Evolutionary conservation across 2,888 invertebrate genomes (phyloP).

Genomic region (Villa cingulata): DNA sequence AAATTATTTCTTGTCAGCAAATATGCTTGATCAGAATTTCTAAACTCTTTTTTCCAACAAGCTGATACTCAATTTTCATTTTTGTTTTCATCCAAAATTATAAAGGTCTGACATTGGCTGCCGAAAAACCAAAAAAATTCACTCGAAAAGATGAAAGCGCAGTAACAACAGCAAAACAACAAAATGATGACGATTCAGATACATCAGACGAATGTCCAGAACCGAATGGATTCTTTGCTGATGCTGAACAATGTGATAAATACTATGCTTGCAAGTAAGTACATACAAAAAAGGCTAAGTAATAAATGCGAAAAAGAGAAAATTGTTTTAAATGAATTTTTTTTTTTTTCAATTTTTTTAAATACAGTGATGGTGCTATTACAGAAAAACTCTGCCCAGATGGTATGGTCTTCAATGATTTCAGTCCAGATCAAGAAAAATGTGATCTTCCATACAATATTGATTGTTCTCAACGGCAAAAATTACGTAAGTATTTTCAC

Average conservation of each 20-base stretch:
- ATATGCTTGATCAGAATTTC: too few species aligned
- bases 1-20: too few species aligned
- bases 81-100: too few species aligned
- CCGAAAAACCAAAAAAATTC: constrained; percentile 29
- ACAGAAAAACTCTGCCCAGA: constrained; percentile 74
- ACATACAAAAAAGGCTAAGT: background rate
- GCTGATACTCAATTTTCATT: too few species aligned
- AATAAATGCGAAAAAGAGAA: background rate
- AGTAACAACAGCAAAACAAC: constrained; percentile 24
- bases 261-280: constrained; percentile 63
- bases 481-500: constrained; percentile 55
- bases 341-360: constrained; percentile 7
- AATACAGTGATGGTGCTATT: constrained; percentile 50
- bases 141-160: constrained; percentile 18
- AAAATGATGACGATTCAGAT: constrained; percentile 37
- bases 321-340: background rate
- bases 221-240: constrained; percentile 69
- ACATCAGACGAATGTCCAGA: constrained; percentile 63
- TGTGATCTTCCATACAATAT: constrained; percentile 78
- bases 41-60: too few species aligned
- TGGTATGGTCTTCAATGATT: constrained; percentile 83
- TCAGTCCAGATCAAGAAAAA: constrained; percentile 65
- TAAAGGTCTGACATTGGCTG: constrained; percentile 22
- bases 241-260: constrained; percentile 76
- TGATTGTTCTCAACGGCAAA: constrained; percentile 64